These are phyloP conservation scores for Linepithema humile DNA, from an alignment of 1,140 invertebrate species.

Conservation along the genomic window DNA sequence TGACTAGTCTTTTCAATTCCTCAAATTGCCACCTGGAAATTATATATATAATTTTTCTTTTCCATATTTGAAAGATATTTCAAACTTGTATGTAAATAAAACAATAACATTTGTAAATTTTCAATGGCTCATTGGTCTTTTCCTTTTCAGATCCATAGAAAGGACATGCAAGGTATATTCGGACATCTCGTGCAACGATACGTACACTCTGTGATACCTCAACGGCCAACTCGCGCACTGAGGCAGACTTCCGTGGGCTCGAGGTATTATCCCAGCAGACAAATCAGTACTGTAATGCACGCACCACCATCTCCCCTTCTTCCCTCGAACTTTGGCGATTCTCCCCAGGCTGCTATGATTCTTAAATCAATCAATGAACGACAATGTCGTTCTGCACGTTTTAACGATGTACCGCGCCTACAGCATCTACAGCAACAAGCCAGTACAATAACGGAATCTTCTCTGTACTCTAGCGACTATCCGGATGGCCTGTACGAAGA, in stretches of 20 bases:
- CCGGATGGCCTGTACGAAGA: conserved; percentile 92
- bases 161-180: conserved; percentile 87
- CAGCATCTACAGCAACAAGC: conserved; percentile 78
- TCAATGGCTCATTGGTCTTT: background rate
- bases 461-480: conserved; percentile 83
- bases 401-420: background rate
- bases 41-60: background rate
- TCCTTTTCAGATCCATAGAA: conserved; percentile 81
- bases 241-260: conserved; percentile 34
- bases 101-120: background rate
- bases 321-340: conserved; percentile 37
- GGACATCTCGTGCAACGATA: conserved; percentile 86
- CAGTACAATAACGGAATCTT: conserved; percentile 61
- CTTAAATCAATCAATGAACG: background rate
- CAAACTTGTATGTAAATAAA: background rate
- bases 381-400: conserved; percentile 17
- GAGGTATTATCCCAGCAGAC: conserved; percentile 50
- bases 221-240: conserved; percentile 78
- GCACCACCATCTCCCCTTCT: conserved; percentile 13
- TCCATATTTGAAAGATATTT: background rate
- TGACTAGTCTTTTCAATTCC: background rate
- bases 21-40: background rate
- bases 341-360: background rate
- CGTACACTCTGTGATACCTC: conserved; percentile 83
- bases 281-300: conserved; percentile 31